phyloP scores from a whole-genome alignment of 2,888 invertebrate genomes.

The Drosophila nr. perissopoda region DNA sequence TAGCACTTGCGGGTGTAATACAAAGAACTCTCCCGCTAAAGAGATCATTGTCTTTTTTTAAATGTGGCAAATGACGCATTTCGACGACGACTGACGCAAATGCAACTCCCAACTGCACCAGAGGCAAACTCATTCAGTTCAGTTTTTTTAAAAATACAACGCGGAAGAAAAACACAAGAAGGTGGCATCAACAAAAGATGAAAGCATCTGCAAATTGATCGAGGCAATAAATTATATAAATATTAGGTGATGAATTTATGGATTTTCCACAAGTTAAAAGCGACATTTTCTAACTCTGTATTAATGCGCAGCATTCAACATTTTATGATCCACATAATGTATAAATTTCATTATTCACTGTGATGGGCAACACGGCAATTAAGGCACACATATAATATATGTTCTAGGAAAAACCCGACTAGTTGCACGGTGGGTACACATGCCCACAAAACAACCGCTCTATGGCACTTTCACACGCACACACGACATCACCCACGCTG shows the following conservation, averaged over 20 bases:
- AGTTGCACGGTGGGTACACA: conserved; percentile 31
- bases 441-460: conserved; percentile 18
- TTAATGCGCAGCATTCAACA: conserved; percentile 33
- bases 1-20: conserved; percentile 28
- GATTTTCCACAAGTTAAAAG: conserved; percentile 32
- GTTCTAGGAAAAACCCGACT: conserved; percentile 34
- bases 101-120: conserved; percentile 64
- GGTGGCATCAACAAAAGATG: conserved; percentile 15
- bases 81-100: conserved; percentile 61
- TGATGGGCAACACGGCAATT: conserved; percentile 36
- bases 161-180: conserved; percentile 52
- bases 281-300: conserved; percentile 14
- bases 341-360: conserved; percentile 25
- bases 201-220: conserved; percentile 15
- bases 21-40: conserved; percentile 18
- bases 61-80: conserved; percentile 68
- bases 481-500: conserved; percentile 45
- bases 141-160: conserved; percentile 50
- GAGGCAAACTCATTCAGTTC: conserved; percentile 6
- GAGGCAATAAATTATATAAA: conserved; percentile 9
- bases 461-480: conserved; percentile 65
- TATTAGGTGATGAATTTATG: conserved; percentile 26
- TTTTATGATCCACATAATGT: conserved; percentile 22
- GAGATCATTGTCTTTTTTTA: conserved; percentile 18
- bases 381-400: conserved; percentile 18